Percentiles rank a stretch among this genome's conserved stretches.
Conservation (phyloP, 2,888 invertebrate genomes). For the Marasmarcha lunaedactyla region DNA sequence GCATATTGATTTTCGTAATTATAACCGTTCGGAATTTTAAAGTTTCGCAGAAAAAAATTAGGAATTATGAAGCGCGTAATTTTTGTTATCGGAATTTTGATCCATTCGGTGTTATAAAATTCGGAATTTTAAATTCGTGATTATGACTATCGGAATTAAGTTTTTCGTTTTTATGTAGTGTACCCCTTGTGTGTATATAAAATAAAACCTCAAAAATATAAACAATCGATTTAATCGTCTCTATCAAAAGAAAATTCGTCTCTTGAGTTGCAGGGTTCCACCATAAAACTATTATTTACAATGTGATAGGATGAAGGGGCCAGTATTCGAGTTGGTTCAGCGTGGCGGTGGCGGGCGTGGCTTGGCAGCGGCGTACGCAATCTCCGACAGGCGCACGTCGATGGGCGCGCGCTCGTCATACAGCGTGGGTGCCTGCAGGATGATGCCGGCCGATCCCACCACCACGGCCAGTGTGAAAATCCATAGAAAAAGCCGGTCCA, state of each 20-base stretch:
- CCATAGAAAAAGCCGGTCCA: constrained; percentile 96
- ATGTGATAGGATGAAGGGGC: neutral
- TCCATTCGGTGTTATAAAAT: too few relatives aligned
- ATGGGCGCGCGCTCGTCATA: constrained; percentile 92
- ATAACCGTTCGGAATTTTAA: too few relatives aligned
- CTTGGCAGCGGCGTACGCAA: constrained; percentile 89
- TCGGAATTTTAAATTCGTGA: too few relatives aligned
- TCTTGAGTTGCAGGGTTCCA: constrained; percentile 49
- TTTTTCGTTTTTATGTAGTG: too few relatives aligned
- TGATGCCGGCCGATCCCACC: constrained; percentile 93
- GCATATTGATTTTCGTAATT: too few relatives aligned
- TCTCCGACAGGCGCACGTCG: constrained; percentile 89
- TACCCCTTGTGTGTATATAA: too few relatives aligned
- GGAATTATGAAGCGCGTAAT: too few relatives aligned
- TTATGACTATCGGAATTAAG: too few relatives aligned
- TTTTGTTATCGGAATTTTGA: too few relatives aligned
- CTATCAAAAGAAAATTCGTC: constrained; percentile 67
- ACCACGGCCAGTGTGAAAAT: constrained; percentile 96
- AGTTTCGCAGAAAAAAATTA: too few relatives aligned
- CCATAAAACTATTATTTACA: constrained; percentile 42
- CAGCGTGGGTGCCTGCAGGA: constrained; percentile 93
- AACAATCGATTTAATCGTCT: constrained; percentile 59
- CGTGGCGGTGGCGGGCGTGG: constrained; percentile 68
- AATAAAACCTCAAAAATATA: constrained; percentile 22
- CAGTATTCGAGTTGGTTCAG: too few relatives aligned